Conservation (phyloP, 2,797 vertebrate genomes). For the Leuciscus waleckii region DNA sequence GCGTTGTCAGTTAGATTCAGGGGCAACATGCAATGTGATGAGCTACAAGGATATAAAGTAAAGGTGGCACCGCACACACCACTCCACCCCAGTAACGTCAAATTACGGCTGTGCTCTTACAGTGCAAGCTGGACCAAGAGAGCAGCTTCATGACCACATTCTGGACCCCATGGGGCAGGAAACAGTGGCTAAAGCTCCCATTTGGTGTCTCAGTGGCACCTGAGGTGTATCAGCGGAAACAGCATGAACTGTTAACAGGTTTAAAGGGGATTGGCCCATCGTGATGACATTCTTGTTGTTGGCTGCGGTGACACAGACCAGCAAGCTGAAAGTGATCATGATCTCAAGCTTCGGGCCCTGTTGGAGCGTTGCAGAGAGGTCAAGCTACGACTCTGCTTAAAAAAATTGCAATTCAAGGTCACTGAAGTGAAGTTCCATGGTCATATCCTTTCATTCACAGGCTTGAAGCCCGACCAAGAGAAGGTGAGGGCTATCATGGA, state of each 20-base stretch:
- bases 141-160: too few relatives aligned
- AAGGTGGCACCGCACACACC: not conserved
- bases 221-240: conserved; percentile 42
- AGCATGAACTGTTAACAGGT: conserved; percentile 38
- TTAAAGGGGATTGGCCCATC: conserved; percentile 26
- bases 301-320: conserved; percentile 23
- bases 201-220: not conserved
- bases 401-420: too few relatives aligned
- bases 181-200: conserved; percentile 25
- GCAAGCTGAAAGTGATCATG: conserved; percentile 22
- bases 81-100: not conserved
- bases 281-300: conserved; percentile 7
- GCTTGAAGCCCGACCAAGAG: too few relatives aligned
- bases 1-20: conserved; percentile 38
- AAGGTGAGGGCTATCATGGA: too few relatives aligned
- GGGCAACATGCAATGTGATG: conserved; percentile 37
- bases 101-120: not conserved
- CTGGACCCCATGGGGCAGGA: not conserved
- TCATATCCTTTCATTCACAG: too few relatives aligned
- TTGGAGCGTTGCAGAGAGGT: too few relatives aligned
- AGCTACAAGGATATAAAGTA: conserved; percentile 29
- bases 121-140: too few relatives aligned
- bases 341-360: not conserved
- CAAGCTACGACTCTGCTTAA: too few relatives aligned
- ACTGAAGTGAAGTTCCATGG: too few relatives aligned